These are phyloP conservation scores for Genyomyrus donnyi DNA, from an alignment of 2,113 vertebrate genomes.

Conservation along the genomic window DNA sequence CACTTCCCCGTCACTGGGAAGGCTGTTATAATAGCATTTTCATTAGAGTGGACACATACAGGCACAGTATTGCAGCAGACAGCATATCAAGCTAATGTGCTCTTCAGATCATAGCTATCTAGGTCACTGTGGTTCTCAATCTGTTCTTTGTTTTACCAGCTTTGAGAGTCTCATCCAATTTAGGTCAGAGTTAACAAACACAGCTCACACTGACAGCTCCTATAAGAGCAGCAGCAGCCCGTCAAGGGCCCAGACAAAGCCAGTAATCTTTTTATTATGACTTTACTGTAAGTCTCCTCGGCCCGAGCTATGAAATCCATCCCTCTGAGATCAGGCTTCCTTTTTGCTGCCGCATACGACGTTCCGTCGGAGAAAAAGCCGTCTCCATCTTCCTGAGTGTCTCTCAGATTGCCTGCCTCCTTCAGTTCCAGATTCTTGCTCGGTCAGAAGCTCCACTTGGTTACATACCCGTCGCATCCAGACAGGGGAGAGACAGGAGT, in stretches of 20 bases:
- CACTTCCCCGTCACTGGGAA: background rate
- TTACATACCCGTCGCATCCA: background rate
- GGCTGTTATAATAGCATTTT: constrained; percentile 9
- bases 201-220: constrained; percentile 29
- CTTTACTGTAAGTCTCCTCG: background rate
- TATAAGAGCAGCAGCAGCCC: constrained; percentile 30
- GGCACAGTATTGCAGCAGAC: constrained; percentile 8
- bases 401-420: background rate
- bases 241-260: constrained; percentile 25
- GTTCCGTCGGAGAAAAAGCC: background rate
- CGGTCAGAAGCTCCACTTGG: background rate
- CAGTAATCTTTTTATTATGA: constrained; percentile 10
- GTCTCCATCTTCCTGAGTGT: background rate
- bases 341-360: background rate
- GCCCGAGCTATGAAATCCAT: background rate
- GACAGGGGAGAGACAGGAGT: background rate
- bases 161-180: constrained; percentile 61
- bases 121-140: constrained; percentile 40
- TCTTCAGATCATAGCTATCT: constrained; percentile 16
- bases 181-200: constrained; percentile 64
- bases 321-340: background rate
- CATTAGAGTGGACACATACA: background rate
- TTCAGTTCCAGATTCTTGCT: background rate
- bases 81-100: constrained; percentile 30
- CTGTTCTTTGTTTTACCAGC: constrained; percentile 61